Evolutionary conservation across 2,888 invertebrate genomes (phyloP).

Genomic region (Coremacera marginata): DNA sequence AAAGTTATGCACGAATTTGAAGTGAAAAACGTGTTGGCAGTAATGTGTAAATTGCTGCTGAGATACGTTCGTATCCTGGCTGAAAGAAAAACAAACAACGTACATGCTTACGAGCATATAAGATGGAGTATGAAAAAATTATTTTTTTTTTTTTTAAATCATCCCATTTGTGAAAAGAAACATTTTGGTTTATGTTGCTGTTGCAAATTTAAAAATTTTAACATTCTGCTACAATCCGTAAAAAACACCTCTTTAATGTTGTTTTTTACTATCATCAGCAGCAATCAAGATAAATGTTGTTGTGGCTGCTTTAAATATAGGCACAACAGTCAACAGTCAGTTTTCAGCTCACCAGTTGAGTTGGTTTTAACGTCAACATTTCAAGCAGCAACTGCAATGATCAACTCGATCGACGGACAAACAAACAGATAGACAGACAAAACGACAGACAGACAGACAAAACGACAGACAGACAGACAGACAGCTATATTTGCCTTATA

Average conservation of each 20-base stretch:
- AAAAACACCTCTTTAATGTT: too few relatives aligned
- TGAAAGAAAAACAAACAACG: neutral
- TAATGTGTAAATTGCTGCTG: slow-evolving; percentile 12
- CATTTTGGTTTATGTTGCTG: neutral
- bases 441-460: neutral
- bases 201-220: neutral
- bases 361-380: neutral
- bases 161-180: neutral
- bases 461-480: neutral
- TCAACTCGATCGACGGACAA: neutral
- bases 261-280: neutral
- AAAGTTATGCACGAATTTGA: slow-evolving; percentile 22
- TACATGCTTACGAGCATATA: neutral
- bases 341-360: neutral
- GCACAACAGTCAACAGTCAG: slow-evolving; percentile 1
- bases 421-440: neutral
- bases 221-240: neutral
- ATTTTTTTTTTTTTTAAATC: too few relatives aligned
- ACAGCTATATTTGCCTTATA: neutral
- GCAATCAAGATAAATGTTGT: neutral
- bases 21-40: slow-evolving; percentile 15
- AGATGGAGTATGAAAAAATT: neutral
- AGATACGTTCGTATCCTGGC: neutral
- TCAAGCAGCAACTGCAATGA: neutral
- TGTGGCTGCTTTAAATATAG: neutral